These are phyloP conservation scores for Xanthorhoe designata DNA, from an alignment of 2,888 invertebrate species.

Conservation along the genomic window DNA sequence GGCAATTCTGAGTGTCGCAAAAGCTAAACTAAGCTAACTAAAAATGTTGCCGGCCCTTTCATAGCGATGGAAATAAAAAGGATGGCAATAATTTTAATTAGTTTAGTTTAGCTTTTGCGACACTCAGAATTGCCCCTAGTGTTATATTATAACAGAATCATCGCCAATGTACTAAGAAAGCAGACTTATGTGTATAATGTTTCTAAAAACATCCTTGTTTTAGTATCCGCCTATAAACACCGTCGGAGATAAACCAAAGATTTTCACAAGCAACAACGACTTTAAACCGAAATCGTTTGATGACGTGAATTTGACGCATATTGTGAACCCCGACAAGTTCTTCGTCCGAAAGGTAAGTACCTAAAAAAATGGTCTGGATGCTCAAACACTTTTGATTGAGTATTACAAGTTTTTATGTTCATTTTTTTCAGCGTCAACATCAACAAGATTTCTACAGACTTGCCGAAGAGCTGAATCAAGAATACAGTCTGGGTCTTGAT, in stretches of 20 bases:
- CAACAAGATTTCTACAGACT: constrained; percentile 70
- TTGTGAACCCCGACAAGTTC: constrained; percentile 88
- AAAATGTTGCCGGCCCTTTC: no score
- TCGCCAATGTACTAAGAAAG: no score
- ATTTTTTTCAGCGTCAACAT: constrained; percentile 58
- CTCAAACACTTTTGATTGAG: not conserved
- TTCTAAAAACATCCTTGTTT: constrained; percentile 42
- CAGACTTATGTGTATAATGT: no score
- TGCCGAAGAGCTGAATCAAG: constrained; percentile 73
- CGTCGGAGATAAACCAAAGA: constrained; percentile 61
- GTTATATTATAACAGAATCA: no score
- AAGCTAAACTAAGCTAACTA: no score
- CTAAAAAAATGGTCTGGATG: not conserved
- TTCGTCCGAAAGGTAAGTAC: constrained; percentile 87
- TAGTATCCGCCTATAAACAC: constrained; percentile 64
- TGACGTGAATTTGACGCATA: constrained; percentile 84
- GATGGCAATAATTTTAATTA: no score
- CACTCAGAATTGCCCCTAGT: no score
- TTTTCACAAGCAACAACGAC: constrained; percentile 63
- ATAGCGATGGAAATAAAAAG: no score
- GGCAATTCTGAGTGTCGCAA: no score
- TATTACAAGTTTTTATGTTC: not conserved
- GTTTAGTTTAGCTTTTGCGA: no score
- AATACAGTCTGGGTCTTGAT: constrained; percentile 60
- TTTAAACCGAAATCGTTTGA: constrained; percentile 69